Evolutionary conservation across 2,888 invertebrate species (phyloP).

Genomic region (Syrphus vitripennis): DNA sequence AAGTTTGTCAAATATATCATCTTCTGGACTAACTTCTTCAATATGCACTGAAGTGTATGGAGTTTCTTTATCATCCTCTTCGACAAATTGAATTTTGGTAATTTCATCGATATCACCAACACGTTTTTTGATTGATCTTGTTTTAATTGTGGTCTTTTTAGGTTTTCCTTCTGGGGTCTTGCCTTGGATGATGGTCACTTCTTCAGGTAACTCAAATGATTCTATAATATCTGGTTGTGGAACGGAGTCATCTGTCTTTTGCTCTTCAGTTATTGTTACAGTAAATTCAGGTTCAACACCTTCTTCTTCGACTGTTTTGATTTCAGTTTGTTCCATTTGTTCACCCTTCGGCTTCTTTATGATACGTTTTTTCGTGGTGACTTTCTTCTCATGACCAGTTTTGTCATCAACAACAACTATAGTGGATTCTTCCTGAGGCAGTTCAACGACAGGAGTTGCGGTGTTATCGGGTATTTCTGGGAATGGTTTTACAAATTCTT

Average conservation of each 20-base stretch:
- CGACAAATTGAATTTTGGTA: slow-evolving; percentile 79
- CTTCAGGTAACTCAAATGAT: slow-evolving; percentile 78
- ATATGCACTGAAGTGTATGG: slow-evolving; percentile 78
- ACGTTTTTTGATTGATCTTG: slow-evolving; percentile 79
- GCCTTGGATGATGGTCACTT: slow-evolving; percentile 77
- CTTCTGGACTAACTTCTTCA: slow-evolving; percentile 75
- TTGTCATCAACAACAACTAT: slow-evolving; percentile 75
- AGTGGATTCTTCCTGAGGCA: slow-evolving; percentile 77
- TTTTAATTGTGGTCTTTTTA: slow-evolving; percentile 77
- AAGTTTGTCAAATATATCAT: slow-evolving; percentile 74
- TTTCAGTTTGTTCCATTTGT: slow-evolving; percentile 81
- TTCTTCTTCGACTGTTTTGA: slow-evolving; percentile 81
- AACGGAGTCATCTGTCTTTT: slow-evolving; percentile 61
- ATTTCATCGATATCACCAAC: slow-evolving; percentile 80
- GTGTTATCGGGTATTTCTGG: slow-evolving; percentile 76
- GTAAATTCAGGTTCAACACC: slow-evolving; percentile 78
- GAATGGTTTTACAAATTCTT: slow-evolving; percentile 76
- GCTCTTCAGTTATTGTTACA: slow-evolving; percentile 76
- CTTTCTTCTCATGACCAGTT: slow-evolving; percentile 75
- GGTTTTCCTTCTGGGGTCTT: slow-evolving; percentile 77
- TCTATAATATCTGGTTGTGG: slow-evolving; percentile 50
- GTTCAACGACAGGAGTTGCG: slow-evolving; percentile 75
- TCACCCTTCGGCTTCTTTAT: slow-evolving; percentile 80
- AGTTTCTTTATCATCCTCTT: slow-evolving; percentile 76
- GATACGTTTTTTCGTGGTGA: slow-evolving; percentile 79